Base-by-base conservation (phyloP, 2,113 vertebrate species). In the Gyps fulvus region DNA sequence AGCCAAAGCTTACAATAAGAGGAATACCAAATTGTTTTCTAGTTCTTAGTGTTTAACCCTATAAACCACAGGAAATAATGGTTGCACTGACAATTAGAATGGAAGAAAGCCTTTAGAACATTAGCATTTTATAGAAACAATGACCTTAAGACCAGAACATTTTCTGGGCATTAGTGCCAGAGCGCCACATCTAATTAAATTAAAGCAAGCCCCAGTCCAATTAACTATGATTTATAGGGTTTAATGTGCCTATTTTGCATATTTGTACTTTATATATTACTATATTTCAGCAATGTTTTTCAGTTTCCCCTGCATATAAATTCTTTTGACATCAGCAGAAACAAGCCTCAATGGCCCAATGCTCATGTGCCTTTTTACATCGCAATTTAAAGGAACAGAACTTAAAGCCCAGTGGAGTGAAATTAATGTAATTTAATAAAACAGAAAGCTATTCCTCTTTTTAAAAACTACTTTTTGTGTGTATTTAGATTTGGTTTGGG, bases 261-360 rank as follows among this genome's bases (percentile, higher is more conserved):
- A 76, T 79, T 61, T 80, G 7, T 55, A 43, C 57, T 84, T 87
- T 58, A 49, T 66, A 73, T 45, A 50, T 69, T 73, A 45, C 16
- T 73, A 7, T 45, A 89, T 92, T 93, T 78, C 55, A 90, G 62
- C 67, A 86, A 38, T 63, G 63, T 84, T 55, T 61, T 85, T 72
- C 50, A 7, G 1, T 84, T 83, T 63, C 21, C 5, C 2, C 21
- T 27, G 10, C 32, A 42, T 47, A 40, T 27, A 86, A 81, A 90
- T 74, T 83, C 9, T 87, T 95, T 58, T 88, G 59, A 96, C 83
- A 94, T 91, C 50, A 87, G 69, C 76, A 95, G 72, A 92, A 93
- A 57, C 23, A 84, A 81, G 16, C 76, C 80, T 95, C 72, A 82
- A 9, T 42, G 67, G 59, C 36, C 55, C 69, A 49, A 22, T 52